A percentile compares a stretch with the other conserved stretches of the same genome.
These are phyloP conservation scores for Platalea minor DNA, from an alignment of 2,797 vertebrate genomes.

Conservation along the genomic window DNA sequence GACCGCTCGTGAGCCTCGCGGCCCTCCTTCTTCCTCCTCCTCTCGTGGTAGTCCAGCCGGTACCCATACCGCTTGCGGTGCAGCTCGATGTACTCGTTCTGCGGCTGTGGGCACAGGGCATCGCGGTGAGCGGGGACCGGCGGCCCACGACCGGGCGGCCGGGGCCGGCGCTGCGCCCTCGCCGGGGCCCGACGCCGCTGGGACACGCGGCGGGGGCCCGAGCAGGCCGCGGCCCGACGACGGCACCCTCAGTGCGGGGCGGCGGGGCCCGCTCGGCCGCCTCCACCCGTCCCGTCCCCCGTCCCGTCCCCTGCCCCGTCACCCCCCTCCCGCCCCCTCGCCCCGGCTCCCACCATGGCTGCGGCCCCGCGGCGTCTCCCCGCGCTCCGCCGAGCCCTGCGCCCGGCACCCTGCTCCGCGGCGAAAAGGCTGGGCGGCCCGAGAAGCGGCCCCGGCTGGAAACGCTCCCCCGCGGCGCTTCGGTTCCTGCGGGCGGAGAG, in stretches of 20 bases:
- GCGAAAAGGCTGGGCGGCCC: accelerated
- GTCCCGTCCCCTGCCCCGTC: accelerated
- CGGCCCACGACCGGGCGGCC: too few relatives aligned
- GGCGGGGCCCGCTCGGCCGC: background rate
- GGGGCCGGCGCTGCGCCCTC: background rate
- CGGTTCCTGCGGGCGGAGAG: background rate
- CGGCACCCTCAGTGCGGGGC: background rate
- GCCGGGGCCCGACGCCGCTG: background rate
- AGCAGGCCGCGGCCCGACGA: background rate
- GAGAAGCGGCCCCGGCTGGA: background rate
- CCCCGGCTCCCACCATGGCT: background rate
- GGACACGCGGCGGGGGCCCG: background rate
- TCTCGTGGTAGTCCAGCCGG: slow-evolving; percentile 95
- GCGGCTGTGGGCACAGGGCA: slow-evolving; percentile 78
- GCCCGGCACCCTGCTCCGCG: accelerated
- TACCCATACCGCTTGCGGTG: slow-evolving; percentile 94
- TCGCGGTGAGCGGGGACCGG: background rate
- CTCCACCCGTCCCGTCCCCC: too few relatives aligned
- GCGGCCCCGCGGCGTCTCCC: accelerated
- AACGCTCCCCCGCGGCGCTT: background rate
- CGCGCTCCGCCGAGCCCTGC: accelerated
- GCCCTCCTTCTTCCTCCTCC: slow-evolving; percentile 94
- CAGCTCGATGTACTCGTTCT: slow-evolving; percentile 97
- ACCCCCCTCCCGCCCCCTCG: background rate
- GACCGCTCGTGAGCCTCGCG: slow-evolving; percentile 91